Percentiles rank a stretch among this genome's conserved stretches.
Conservation (phyloP, 2,888 invertebrate genomes). For the Cerceris rybyensis region DNA sequence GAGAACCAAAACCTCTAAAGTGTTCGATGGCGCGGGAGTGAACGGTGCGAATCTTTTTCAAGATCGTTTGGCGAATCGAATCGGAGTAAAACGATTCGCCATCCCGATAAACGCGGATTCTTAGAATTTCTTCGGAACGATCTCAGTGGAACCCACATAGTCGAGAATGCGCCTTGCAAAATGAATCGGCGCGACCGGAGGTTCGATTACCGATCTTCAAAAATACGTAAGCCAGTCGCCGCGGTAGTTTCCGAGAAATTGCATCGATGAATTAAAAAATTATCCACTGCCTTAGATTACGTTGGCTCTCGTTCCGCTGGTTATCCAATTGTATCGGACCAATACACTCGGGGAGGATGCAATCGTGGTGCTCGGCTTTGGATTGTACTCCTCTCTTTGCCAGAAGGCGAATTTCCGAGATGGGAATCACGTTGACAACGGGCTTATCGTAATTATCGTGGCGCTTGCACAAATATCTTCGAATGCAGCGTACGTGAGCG, state of each 20-base stretch:
- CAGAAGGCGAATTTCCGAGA: conserved; percentile 57
- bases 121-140: conserved; percentile 41
- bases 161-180: conserved; percentile 37
- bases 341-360: background rate
- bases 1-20: background rate
- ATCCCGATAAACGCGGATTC: conserved; percentile 53
- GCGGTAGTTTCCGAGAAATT: conserved; percentile 50
- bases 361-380: too few relatives aligned
- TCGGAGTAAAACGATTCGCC: conserved; percentile 48
- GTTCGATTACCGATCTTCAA: conserved; percentile 63
- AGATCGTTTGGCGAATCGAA: conserved; percentile 41
- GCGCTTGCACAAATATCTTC: conserved; percentile 33
- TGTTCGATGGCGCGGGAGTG: background rate
- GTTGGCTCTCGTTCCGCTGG: conserved; percentile 17
- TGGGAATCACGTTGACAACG: conserved; percentile 67
- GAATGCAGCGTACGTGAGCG: conserved; percentile 10
- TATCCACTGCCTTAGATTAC: conserved; percentile 52
- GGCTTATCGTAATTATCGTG: conserved; percentile 67
- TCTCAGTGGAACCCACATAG: conserved; percentile 31
- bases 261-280: conserved; percentile 35
- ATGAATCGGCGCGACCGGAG: conserved; percentile 6
- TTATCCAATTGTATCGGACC: conserved; percentile 45
- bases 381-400: conserved; percentile 11
- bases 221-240: conserved; percentile 44
- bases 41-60: background rate